Conservation (phyloP, 2,888 invertebrate genomes). For the Papilio elwesi region DNA sequence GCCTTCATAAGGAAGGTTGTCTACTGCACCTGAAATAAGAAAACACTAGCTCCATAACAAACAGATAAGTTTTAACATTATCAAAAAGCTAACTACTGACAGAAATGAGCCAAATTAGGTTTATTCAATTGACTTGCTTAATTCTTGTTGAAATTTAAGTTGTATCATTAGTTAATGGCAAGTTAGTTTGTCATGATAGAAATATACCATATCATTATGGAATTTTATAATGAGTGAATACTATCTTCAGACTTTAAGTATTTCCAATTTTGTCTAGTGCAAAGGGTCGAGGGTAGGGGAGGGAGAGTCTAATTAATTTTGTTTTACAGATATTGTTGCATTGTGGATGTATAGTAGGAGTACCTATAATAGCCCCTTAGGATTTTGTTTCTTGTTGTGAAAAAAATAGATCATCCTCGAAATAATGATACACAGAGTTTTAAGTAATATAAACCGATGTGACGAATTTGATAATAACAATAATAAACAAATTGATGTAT, state of each 20-base stretch:
- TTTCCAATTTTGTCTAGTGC: not conserved
- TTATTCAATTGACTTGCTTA: not conserved
- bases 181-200: slow-evolving; percentile 1
- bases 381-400: too few species aligned
- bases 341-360: too few species aligned
- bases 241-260: not conserved
- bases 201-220: not conserved
- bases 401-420: too few species aligned
- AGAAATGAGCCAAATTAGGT: not conserved
- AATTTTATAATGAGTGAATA: not conserved
- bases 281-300: too few species aligned
- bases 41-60: slow-evolving; percentile 17
- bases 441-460: too few species aligned
- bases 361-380: too few species aligned
- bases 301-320: too few species aligned
- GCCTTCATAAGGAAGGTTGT: slow-evolving; percentile 27
- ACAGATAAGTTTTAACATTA: slow-evolving; percentile 31
- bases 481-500: too few species aligned
- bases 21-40: slow-evolving; percentile 25
- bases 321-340: too few species aligned
- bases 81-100: not conserved
- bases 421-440: too few species aligned
- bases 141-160: not conserved
- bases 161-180: not conserved
- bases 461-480: too few species aligned